These are phyloP conservation scores for Urechis unicinctus DNA, from an alignment of 2,888 invertebrate genomes.

Conservation along the genomic window DNA sequence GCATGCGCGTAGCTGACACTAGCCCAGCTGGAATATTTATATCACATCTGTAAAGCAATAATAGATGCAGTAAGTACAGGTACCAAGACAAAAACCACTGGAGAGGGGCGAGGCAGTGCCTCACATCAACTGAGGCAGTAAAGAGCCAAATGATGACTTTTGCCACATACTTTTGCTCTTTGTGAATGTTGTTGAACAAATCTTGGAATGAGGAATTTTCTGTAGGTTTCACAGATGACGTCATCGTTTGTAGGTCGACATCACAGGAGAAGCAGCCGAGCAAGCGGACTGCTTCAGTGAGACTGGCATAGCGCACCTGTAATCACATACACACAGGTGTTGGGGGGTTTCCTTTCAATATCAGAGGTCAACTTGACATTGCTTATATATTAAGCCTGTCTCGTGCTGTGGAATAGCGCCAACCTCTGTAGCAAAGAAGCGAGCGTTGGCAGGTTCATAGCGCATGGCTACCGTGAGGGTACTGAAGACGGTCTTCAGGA, in stretches of 20 bases:
- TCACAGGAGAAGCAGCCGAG: slow-evolving; percentile 74
- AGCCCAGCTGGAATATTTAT: slow-evolving; percentile 64
- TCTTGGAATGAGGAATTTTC: slow-evolving; percentile 25
- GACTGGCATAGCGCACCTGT: slow-evolving; percentile 84
- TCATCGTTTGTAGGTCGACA: slow-evolving; percentile 9
- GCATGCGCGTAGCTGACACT: slow-evolving; percentile 75
- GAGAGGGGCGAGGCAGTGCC: no score
- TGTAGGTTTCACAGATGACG: neutral
- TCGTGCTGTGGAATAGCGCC: no score
- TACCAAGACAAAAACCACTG: no score
- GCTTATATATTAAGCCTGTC: no score
- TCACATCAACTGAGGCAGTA: neutral
- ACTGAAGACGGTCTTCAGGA: slow-evolving; percentile 84
- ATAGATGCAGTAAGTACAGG: no score
- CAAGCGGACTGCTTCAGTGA: slow-evolving; percentile 85
- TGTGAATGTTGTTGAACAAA: slow-evolving; percentile 29
- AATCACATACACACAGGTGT: neutral
- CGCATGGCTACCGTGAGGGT: slow-evolving; percentile 96
- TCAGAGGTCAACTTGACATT: no score
- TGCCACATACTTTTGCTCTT: slow-evolving; percentile 1
- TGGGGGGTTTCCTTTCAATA: no score
- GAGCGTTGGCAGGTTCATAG: slow-evolving; percentile 97
- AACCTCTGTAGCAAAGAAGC: slow-evolving; percentile 93
- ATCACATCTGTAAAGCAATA: no score
- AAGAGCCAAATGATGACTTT: neutral